These are phyloP conservation scores for Siderastrea radians DNA, from an alignment of 92 coral and sea anemone genomes.

Conservation along the genomic window DNA sequence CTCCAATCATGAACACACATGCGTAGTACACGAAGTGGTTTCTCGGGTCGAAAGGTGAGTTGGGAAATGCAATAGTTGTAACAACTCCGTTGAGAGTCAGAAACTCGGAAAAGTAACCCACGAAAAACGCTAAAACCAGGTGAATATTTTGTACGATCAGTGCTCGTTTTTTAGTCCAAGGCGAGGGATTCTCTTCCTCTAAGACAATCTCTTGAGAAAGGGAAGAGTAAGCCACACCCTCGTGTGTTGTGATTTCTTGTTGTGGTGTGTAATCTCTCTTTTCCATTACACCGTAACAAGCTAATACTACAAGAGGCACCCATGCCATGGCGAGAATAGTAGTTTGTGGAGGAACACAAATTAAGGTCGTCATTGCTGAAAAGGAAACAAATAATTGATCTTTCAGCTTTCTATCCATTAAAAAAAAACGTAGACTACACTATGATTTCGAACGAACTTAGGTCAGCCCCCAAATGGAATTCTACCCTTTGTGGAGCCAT, in stretches of 20 bases:
- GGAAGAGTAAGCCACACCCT: slow-evolving; percentile 40
- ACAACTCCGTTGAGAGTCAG: slow-evolving; percentile 78
- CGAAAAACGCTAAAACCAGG: slow-evolving; percentile 46
- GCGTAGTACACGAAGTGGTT: slow-evolving; percentile 81
- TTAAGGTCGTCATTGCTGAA: slow-evolving; percentile 78
- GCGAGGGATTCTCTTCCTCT: slow-evolving; percentile 12
- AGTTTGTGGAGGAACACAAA: slow-evolving; percentile 72
- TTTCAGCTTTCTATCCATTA: no score
- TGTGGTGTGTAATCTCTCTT: slow-evolving; percentile 15
- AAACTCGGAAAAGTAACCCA: slow-evolving; percentile 76
- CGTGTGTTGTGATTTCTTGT: slow-evolving; percentile 2
- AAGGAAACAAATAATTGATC: not conserved
- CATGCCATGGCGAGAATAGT: slow-evolving; percentile 67
- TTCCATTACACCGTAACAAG: slow-evolving; percentile 58
- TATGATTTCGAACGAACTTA: no score
- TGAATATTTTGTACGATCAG: slow-evolving; percentile 46
- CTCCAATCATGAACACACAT: slow-evolving; percentile 75
- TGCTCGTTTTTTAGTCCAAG: slow-evolving; percentile 61
- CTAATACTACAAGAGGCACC: slow-evolving; percentile 52
- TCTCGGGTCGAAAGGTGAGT: slow-evolving; percentile 80
- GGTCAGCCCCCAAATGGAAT: no score
- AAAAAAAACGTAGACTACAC: not conserved
- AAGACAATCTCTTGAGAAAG: slow-evolving; percentile 28
- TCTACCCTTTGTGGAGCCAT: no score
- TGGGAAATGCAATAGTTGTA: slow-evolving; percentile 74